Conservation (phyloP, 2,797 vertebrate species). For the Sebastes iracundus region DNA sequence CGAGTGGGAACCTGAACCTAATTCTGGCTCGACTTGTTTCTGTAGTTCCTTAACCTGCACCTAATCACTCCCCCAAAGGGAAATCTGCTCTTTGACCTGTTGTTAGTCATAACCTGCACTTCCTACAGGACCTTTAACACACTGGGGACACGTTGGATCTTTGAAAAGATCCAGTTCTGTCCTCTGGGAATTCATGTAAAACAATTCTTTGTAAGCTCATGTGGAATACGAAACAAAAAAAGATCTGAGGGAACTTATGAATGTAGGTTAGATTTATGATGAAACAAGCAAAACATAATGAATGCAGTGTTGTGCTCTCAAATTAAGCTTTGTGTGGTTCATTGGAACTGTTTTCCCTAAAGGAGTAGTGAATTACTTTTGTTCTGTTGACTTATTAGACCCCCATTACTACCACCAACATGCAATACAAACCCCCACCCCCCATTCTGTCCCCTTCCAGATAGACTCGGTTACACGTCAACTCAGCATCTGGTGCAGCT, state of each 20-base stretch:
- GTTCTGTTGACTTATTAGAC: slow-evolving; percentile 53
- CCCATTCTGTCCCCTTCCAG: slow-evolving; percentile 16
- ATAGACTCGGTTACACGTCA: slow-evolving; percentile 53
- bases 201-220: slow-evolving; percentile 1
- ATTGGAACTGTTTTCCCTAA: slow-evolving; percentile 31
- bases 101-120: slow-evolving; percentile 30
- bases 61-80: slow-evolving; percentile 51
- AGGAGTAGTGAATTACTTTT: slow-evolving; percentile 55
- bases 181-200: slow-evolving; percentile 17
- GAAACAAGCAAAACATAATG: slow-evolving; percentile 33
- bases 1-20: slow-evolving; percentile 63
- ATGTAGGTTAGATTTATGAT: slow-evolving; percentile 36
- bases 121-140: slow-evolving; percentile 31
- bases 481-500: slow-evolving; percentile 64
- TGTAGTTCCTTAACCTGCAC: slow-evolving; percentile 49
- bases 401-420: slow-evolving; percentile 9
- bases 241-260: slow-evolving; percentile 13
- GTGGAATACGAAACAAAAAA: background rate
- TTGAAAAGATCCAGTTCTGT: slow-evolving; percentile 23
- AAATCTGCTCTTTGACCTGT: slow-evolving; percentile 59
- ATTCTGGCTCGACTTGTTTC: slow-evolving; percentile 38
- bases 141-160: slow-evolving; percentile 1
- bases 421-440: background rate
- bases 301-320: slow-evolving; percentile 22
- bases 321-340: slow-evolving; percentile 21